Base-by-base conservation (phyloP, 37 sponge, comb jelly and placozoan genomes). In the Corticium candelabrum region DNA sequence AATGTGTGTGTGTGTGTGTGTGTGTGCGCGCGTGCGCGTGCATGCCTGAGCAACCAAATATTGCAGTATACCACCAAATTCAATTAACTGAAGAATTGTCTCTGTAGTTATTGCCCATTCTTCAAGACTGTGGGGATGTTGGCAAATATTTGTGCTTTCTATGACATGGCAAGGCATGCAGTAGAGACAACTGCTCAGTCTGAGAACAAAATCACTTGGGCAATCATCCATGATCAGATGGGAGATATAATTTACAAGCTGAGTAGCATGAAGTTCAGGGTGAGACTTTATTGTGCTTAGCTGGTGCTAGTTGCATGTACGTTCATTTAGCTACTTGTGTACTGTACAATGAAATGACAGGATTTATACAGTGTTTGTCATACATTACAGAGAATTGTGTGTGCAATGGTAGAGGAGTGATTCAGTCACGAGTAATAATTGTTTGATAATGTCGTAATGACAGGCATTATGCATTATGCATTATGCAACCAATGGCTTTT, bases 101-200 rank as follows among this genome's bases (percentile, higher is more conserved):
- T n/a, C 21, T 50, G 11, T 21, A 50, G 62, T 37, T 93, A 90
- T 81, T 93, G 96, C 40, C 96, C 96, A 32, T 96, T 96, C 93
- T 96, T 90, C 86, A 96, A 96, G 86, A 96, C 96, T 69, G 99
- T 97, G 34, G 92, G 91, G 0, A 97, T 97, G 99, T 84, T 97
- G 68, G 78, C 81, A 69, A 97, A 97, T 78, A 94, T 97, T 57
- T 84, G 94, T 21, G 75, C 86, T 1, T 97, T 97, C 88, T 94
- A 93, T 83, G 87, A 91, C 76, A 67, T 86, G 81, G 89, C 99
- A 0, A 87, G 88, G 75, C 91, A 91, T 50, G 87, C 94, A 3
- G 94, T 97, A 40, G 99, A 97, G 77, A 82, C 84, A 38, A 97
- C 99, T 5, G 82, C 92, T 7, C 87, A 91, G 79, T 83, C 90